phyloP scores from a whole-genome alignment of 2,797 vertebrate species.

The Ficedula albicollis region DNA sequence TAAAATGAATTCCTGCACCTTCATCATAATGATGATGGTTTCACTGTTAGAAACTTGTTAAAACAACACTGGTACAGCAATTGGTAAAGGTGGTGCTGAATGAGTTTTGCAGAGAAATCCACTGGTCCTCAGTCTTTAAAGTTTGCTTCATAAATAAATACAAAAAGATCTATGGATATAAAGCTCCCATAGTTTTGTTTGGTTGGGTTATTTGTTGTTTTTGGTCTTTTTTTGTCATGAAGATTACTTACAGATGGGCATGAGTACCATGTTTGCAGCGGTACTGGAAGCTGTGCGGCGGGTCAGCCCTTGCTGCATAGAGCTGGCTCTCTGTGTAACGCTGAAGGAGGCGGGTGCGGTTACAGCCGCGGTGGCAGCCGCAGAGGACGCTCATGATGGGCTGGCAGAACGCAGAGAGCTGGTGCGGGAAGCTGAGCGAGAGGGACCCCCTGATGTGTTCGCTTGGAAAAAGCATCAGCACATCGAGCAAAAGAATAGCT shows the following conservation, averaged over 20 bases:
- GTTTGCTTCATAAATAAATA: neutral
- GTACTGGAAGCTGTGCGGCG: neutral
- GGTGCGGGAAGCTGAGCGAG: neutral
- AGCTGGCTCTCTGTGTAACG: neutral
- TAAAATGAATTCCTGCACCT: neutral
- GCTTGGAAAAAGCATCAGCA: neutral
- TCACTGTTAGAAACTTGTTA: neutral
- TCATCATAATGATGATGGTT: neutral
- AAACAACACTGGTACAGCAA: neutral
- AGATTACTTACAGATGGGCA: neutral
- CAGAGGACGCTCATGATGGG: accelerated
- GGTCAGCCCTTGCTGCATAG: neutral
- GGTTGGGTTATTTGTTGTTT: neutral
- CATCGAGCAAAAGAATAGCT: neutral
- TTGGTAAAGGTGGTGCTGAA: neutral
- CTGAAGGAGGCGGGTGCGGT: neutral
- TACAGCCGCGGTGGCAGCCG: neutral
- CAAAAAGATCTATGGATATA: neutral
- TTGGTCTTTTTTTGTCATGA: neutral
- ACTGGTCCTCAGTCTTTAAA: neutral
- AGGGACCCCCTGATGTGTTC: neutral
- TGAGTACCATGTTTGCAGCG: neutral
- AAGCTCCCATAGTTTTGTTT: neutral
- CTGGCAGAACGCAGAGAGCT: neutral
- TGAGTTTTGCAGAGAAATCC: neutral